Conservation (phyloP, 2,113 vertebrate genomes). For the Charadrius vociferus region DNA sequence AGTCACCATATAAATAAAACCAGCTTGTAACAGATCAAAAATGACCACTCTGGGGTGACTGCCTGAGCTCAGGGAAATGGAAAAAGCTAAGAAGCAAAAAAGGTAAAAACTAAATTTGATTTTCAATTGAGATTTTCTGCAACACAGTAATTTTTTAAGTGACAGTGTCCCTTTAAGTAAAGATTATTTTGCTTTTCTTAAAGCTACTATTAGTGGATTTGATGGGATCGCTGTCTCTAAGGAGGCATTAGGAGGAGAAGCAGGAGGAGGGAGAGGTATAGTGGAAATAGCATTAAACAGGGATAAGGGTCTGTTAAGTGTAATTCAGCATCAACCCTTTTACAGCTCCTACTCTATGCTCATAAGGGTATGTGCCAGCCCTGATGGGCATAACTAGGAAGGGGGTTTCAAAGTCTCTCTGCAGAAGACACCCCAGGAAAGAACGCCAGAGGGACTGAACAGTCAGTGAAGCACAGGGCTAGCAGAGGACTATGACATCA, state of each 20-base stretch:
- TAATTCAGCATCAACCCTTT: conserved; percentile 77
- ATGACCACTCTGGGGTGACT: not conserved
- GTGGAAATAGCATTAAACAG: conserved; percentile 19
- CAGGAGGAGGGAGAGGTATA: conserved; percentile 8
- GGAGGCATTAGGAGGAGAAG: conserved; percentile 50
- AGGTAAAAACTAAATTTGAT: not conserved
- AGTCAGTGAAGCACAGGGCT: not conserved
- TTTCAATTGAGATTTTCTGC: not conserved
- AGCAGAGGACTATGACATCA: not conserved
- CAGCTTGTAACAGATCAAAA: not conserved
- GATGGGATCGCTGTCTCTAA: conserved; percentile 33
- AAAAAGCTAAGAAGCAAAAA: not conserved
- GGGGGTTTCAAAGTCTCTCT: not conserved
- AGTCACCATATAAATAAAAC: not conserved
- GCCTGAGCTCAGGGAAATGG: not conserved
- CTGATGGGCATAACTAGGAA: not conserved
- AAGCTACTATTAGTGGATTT: conserved; percentile 38
- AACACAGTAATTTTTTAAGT: not conserved
- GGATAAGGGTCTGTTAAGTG: conserved; percentile 57
- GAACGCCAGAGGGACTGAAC: not conserved
- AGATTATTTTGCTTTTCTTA: conserved; percentile 20
- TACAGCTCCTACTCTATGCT: conserved; percentile 66
- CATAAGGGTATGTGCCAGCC: not conserved
- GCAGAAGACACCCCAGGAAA: not conserved
- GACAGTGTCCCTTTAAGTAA: conserved; percentile 74